Conservation (phyloP, 1,140 invertebrate genomes). For the Papilio xuthus region DNA sequence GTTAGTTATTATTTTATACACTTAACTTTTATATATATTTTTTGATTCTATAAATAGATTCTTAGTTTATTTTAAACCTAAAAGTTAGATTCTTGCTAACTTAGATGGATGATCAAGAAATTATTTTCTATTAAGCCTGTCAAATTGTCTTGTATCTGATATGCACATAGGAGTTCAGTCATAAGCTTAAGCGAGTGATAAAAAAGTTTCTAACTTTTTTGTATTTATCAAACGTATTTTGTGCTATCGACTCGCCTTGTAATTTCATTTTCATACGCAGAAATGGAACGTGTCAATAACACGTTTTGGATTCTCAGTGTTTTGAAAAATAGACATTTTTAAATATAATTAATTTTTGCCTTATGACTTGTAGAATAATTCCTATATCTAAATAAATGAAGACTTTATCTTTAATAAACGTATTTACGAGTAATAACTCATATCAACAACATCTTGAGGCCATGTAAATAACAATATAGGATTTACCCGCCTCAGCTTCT, state of each 20-base stretch:
- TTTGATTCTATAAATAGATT: background rate
- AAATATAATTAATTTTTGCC: no score
- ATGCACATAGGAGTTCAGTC: slow-evolving; percentile 5
- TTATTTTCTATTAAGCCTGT: slow-evolving; percentile 54
- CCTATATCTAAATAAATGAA: no score
- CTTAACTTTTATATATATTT: background rate
- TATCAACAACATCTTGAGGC: no score
- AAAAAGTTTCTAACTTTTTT: background rate
- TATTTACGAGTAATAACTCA: no score
- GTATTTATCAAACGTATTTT: no score
- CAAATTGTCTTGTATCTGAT: slow-evolving; percentile 47
- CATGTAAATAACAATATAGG: background rate
- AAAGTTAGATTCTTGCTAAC: background rate
- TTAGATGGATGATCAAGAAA: slow-evolving; percentile 49
- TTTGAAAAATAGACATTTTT: no score
- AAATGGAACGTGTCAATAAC: no score
- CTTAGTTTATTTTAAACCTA: background rate
- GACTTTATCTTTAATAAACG: no score
- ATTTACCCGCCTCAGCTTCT: slow-evolving; percentile 21
- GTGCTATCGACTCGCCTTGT: no score
- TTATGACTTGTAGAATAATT: no score
- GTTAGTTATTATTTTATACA: background rate
- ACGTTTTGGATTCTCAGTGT: no score
- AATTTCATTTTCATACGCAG: no score
- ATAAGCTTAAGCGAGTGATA: slow-evolving; percentile 19